phyloP scores from a whole-genome alignment of 53 echinoderm and acorn worm species.

The Henricia sp. region DNA sequence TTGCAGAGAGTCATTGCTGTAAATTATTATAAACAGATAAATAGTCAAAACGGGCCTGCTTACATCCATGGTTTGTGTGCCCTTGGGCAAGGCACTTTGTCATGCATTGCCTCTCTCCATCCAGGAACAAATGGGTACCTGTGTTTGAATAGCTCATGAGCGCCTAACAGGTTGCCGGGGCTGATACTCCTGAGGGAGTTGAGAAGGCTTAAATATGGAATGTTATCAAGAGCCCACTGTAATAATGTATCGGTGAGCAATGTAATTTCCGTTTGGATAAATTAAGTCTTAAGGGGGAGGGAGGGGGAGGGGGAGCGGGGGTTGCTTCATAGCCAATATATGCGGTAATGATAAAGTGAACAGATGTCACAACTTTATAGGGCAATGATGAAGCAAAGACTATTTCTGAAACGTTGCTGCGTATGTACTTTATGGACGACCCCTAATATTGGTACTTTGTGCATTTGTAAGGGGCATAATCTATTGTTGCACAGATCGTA shows the following conservation, averaged over 20 bases:
- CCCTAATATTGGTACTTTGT: neutral
- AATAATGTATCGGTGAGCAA: too few species aligned
- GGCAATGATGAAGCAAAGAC: neutral
- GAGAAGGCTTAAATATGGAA: too few species aligned
- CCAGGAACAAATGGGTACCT: neutral
- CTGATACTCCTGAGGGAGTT: too few species aligned
- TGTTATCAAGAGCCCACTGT: too few species aligned
- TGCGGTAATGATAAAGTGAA: too few species aligned
- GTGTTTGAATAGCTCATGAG: neutral
- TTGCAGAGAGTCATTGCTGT: slow-evolving; percentile 3
- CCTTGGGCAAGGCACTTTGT: neutral
- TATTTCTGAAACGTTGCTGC: neutral
- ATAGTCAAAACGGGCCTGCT: neutral
- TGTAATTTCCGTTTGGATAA: too few species aligned
- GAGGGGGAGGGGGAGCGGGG: neutral
- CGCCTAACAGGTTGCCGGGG: neutral
- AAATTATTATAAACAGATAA: neutral
- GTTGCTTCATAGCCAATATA: too few species aligned
- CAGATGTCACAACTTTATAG: too few species aligned
- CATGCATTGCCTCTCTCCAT: neutral
- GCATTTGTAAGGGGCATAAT: neutral
- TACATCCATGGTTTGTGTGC: neutral
- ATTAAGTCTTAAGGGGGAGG: too few species aligned
- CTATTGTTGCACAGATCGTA: neutral
- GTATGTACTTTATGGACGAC: neutral